Base-by-base conservation (phyloP, 1,140 invertebrate species). In the Drosophila repletoides region DNA sequence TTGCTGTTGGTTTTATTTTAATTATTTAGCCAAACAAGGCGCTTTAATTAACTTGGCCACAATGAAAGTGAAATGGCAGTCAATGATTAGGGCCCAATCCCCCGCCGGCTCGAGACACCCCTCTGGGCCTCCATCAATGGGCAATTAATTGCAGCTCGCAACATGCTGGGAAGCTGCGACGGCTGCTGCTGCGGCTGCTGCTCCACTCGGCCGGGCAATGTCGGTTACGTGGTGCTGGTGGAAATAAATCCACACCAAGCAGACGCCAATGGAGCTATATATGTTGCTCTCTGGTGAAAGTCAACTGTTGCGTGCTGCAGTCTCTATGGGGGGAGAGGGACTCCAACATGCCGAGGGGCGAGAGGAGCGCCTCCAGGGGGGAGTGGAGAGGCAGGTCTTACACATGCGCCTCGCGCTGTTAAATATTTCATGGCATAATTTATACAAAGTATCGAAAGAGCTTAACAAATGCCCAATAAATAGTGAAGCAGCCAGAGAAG, bases 291-390 rank as follows among this genome's bases (percentile, higher is more conserved):
- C 14, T 70, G 71, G 79, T 84, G 79, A 83, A 84, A 83, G 79
- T 83, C 79, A 83, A 83, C 79, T 83, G 79, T 83, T 83, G 79
- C 79, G 79, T 83, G 79, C 64, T 84, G 79, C 79, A 81, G 61
- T 41, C 40, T 36, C 40, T 17, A 38, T 15, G 36, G 36, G 7
- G 31, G 15, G 24, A 12, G 26, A 15, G 28, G 12, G 29, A 14
- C 5, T 17, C 17, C 3, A n/a, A n/a, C 7, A 29, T 26, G 10
- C 33, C 24, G 19, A 7, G 15, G n/a, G 48, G 9, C 24, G 29
- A 7, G 41, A 40, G 34, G 12, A n/a, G n/a, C n/a, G n/a, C n/a
- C n/a, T n/a, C n/a, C 26, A 22, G 24, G 6, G 33, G 3, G 22
- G 6, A 31, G 0, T 2, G 7, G 24, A 14, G n/a, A 12, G 34